Conservation (phyloP, 2,797 vertebrate species). For the Muscicapa comitata region DNA sequence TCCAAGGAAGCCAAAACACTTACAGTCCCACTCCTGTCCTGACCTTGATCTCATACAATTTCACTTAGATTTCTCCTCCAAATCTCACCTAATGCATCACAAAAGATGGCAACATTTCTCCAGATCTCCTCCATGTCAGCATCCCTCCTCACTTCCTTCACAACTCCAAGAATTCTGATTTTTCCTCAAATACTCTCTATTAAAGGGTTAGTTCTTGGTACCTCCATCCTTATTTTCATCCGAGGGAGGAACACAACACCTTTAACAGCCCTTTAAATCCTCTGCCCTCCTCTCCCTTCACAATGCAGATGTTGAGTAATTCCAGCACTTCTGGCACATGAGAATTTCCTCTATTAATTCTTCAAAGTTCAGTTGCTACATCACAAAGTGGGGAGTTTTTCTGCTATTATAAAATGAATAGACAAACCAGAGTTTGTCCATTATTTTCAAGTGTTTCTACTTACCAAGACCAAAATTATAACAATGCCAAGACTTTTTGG, state of each 20-base stretch:
- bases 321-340: neutral
- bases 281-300: neutral
- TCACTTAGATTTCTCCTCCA: neutral
- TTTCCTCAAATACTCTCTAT: neutral
- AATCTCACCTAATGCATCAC: neutral
- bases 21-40: neutral
- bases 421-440: neutral
- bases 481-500: neutral
- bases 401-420: neutral
- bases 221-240: neutral
- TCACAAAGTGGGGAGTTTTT: neutral
- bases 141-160: neutral
- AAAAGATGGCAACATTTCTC: neutral
- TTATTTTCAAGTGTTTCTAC: neutral
- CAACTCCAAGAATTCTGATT: neutral
- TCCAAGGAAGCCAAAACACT: neutral
- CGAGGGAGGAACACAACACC: neutral
- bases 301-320: neutral
- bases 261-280: neutral
- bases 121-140: neutral
- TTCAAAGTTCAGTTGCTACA: neutral
- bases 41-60: accelerated
- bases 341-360: neutral
- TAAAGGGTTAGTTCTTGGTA: neutral
- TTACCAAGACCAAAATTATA: neutral